Conservation (phyloP, 2,888 invertebrate species). For the Sphecodes monilicornis region DNA sequence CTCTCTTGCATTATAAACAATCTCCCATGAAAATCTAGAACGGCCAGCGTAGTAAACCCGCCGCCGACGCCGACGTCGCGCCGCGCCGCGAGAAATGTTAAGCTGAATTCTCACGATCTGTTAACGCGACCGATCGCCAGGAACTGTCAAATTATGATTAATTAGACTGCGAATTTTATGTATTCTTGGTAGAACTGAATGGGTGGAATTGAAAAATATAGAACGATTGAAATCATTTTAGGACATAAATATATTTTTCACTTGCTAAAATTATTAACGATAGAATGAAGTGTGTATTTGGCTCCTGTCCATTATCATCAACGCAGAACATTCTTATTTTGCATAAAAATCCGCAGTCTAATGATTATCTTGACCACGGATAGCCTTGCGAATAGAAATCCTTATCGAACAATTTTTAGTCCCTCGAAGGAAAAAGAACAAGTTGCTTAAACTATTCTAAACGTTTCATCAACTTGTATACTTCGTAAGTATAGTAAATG, state of each 20-base stretch:
- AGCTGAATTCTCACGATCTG: slow-evolving; percentile 9
- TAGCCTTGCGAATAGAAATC: neutral
- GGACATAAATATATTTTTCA: too few relatives aligned
- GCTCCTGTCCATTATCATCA: too few relatives aligned
- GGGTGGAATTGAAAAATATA: too few relatives aligned
- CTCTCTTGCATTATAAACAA: slow-evolving; percentile 80
- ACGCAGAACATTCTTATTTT: too few relatives aligned
- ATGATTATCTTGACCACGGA: neutral
- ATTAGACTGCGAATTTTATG: too few relatives aligned
- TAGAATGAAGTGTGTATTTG: too few relatives aligned
- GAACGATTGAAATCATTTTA: too few relatives aligned
- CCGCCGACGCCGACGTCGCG: slow-evolving; percentile 42
- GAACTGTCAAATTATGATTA: neutral
- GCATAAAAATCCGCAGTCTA: too few relatives aligned
- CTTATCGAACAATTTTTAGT: neutral
- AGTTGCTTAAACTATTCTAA: neutral
- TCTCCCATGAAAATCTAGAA: slow-evolving; percentile 81
- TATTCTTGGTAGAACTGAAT: too few relatives aligned
- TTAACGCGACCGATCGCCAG: neutral
- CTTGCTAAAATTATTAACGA: too few relatives aligned
- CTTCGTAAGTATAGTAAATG: too few relatives aligned
- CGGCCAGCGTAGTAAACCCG: slow-evolving; percentile 73
- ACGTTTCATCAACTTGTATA: neutral
- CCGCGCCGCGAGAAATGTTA: slow-evolving; percentile 23
- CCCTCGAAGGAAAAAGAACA: neutral